These are phyloP conservation scores for Chloropsis cyanopogon DNA, from an alignment of 2,113 vertebrate genomes.

Conservation along the genomic window DNA sequence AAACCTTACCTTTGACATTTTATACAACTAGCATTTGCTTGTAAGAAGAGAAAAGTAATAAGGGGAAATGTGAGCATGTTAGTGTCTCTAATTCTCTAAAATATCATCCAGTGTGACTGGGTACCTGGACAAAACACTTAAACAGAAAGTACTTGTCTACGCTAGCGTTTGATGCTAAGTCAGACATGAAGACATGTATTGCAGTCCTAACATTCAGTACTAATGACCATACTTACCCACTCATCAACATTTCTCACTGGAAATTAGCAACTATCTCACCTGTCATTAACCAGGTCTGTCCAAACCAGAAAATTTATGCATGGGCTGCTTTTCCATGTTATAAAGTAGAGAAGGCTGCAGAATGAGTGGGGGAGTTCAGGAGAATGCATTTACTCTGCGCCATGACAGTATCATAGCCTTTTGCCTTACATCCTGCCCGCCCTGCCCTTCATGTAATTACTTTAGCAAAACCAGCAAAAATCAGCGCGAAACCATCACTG, in stretches of 20 bases:
- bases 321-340: neutral
- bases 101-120: neutral
- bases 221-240: neutral
- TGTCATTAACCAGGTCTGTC: neutral
- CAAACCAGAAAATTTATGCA: neutral
- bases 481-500: neutral
- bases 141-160: neutral
- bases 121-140: neutral
- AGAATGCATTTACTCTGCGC: neutral
- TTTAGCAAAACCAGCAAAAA: neutral
- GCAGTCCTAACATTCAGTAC: neutral
- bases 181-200: neutral
- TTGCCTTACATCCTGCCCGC: neutral
- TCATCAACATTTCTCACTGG: neutral
- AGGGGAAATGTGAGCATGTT: neutral
- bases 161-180: neutral
- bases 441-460: neutral
- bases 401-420: neutral
- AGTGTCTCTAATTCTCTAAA: neutral
- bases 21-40: neutral
- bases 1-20: rapidly evolving
- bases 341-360: neutral
- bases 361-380: neutral
- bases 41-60: neutral
- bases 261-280: neutral